These are phyloP conservation scores for Pararge aegeria DNA, from an alignment of 1,140 invertebrate species.

Conservation along the genomic window DNA sequence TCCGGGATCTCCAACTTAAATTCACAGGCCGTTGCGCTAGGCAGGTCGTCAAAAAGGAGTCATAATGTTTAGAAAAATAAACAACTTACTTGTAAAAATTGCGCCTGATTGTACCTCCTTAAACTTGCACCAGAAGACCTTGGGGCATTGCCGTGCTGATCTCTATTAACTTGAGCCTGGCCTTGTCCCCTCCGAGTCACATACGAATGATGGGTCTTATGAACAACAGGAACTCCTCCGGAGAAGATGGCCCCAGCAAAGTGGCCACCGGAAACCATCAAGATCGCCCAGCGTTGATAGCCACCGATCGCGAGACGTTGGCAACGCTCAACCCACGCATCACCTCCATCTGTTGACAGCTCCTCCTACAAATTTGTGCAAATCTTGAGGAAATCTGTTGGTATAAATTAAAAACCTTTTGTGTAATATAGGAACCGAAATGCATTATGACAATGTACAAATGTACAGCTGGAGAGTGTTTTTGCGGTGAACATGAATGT, in stretches of 20 bases:
- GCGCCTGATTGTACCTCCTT: slow-evolving; percentile 88
- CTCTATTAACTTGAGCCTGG: slow-evolving; percentile 86
- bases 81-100: slow-evolving; percentile 82
- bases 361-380: slow-evolving; percentile 30
- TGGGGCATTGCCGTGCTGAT: slow-evolving; percentile 84
- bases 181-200: slow-evolving; percentile 92
- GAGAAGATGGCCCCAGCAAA: slow-evolving; percentile 92
- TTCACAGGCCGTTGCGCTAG: too few relatives aligned
- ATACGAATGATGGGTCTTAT: slow-evolving; percentile 94
- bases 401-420: too few relatives aligned
- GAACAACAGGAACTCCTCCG: slow-evolving; percentile 78
- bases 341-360: slow-evolving; percentile 77
- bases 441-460: too few relatives aligned
- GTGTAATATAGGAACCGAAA: too few relatives aligned
- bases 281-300: slow-evolving; percentile 85
- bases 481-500: too few relatives aligned
- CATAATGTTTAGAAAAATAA: too few relatives aligned
- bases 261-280: slow-evolving; percentile 92
- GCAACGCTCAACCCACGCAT: slow-evolving; percentile 64
- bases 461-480: too few relatives aligned
- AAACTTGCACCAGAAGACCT: slow-evolving; percentile 92
- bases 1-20: too few relatives aligned
- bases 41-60: too few relatives aligned
- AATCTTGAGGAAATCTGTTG: too few relatives aligned
- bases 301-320: slow-evolving; percentile 46